These are phyloP conservation scores for Zaprionus obscuricornis DNA, from an alignment of 2,888 invertebrate species.

Conservation along the genomic window DNA sequence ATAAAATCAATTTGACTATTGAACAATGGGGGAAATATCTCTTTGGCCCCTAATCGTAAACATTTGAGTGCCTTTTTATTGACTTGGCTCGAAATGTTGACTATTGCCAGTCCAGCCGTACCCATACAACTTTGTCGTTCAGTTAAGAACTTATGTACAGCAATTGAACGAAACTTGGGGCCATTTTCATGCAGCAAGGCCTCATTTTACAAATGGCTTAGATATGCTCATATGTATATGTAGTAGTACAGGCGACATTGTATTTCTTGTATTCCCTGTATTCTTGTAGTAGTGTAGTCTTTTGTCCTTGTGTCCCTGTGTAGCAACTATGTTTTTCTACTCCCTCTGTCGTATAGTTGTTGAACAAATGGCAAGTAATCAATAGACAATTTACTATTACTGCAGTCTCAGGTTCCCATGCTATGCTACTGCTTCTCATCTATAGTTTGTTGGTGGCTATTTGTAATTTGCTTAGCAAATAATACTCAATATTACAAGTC, in stretches of 20 bases:
- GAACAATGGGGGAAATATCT: constrained; percentile 28
- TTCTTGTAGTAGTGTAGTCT: background rate
- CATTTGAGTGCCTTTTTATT: constrained; percentile 69
- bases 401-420: constrained; percentile 31
- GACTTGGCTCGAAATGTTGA: constrained; percentile 42
- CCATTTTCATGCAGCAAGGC: constrained; percentile 4
- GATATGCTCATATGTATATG: constrained; percentile 2
- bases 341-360: constrained; percentile 5
- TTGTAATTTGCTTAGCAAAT: constrained; percentile 54
- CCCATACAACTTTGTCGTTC: constrained; percentile 42
- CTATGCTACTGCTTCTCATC: background rate
- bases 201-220: constrained; percentile 21
- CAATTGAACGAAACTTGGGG: constrained; percentile 24
- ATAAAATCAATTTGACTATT: constrained; percentile 67
- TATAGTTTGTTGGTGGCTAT: constrained; percentile 20
- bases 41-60: constrained; percentile 59
- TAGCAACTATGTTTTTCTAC: too few species aligned
- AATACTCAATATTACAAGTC: constrained; percentile 61
- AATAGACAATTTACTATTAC: constrained; percentile 68
- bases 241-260: too few species aligned
- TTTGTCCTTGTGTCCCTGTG: constrained; percentile 3
- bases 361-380: constrained; percentile 56
- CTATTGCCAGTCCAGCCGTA: too few species aligned
- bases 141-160: constrained; percentile 16
- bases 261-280: too few species aligned